phyloP scores from a whole-genome alignment of 2,113 vertebrate genomes.

The Stigmatopora argus region DNA sequence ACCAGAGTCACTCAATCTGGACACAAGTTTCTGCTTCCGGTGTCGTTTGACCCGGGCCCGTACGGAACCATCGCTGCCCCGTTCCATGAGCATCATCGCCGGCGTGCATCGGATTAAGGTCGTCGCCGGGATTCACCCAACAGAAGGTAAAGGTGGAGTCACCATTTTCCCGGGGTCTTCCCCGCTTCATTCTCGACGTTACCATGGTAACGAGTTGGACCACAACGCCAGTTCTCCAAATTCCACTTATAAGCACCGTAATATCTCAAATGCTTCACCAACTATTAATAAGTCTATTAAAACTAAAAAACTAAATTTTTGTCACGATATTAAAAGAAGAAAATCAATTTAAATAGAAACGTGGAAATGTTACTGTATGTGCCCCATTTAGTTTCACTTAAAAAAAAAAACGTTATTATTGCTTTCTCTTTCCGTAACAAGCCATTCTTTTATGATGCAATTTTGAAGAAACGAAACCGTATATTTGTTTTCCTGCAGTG shows the following conservation, averaged over 20 bases:
- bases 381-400: neutral
- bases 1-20: conserved; percentile 70
- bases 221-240: conserved; percentile 18
- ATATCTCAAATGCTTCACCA: conserved; percentile 1
- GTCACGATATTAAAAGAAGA: too few relatives aligned
- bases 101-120: neutral
- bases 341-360: too few relatives aligned
- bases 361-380: too few relatives aligned
- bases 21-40: conserved; percentile 67
- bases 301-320: too few relatives aligned
- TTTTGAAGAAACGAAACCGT: neutral
- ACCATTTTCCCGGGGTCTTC: conserved; percentile 60
- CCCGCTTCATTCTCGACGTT: conserved; percentile 43
- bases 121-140: neutral
- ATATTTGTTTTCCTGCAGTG: conserved; percentile 2
- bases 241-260: conserved; percentile 9
- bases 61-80: neutral
- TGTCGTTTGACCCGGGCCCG: conserved; percentile 32
- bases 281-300: neutral
- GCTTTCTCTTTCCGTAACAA: neutral
- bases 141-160: conserved; percentile 9
- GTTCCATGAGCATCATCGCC: conserved; percentile 51
- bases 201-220: neutral
- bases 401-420: neutral
- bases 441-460: neutral